phyloP scores from a whole-genome alignment of 2,888 invertebrate genomes.

The Chymomyza amoena region DNA sequence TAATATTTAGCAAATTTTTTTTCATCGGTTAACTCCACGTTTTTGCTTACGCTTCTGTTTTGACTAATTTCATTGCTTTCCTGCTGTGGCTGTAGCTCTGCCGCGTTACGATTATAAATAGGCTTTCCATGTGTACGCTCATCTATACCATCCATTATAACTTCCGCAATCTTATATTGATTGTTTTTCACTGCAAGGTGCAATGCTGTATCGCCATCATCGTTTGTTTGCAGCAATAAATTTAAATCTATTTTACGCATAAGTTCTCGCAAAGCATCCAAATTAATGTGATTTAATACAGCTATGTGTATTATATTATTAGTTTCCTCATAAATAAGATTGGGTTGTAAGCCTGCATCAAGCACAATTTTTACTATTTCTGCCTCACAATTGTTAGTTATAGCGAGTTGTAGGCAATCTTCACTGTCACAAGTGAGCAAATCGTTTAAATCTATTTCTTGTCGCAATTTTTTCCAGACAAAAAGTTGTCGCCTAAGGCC shows the following conservation, averaged over 20 bases:
- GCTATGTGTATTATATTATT: conserved; percentile 75
- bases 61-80: neutral
- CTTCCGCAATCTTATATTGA: conserved; percentile 67
- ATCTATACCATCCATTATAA: conserved; percentile 68
- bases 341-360: conserved; percentile 48
- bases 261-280: conserved; percentile 57
- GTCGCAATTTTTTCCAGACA: conserved; percentile 50
- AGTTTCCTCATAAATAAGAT: conserved; percentile 63
- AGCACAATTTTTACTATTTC: conserved; percentile 60
- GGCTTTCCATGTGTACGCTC: conserved; percentile 44
- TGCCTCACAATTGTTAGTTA: conserved; percentile 58
- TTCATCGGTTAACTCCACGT: conserved; percentile 18
- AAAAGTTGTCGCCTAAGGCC: conserved; percentile 57
- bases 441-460: conserved; percentile 48
- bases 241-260: conserved; percentile 62
- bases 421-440: conserved; percentile 62
- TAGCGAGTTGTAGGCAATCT: conserved; percentile 69
- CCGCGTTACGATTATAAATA: conserved; percentile 40
- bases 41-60: neutral
- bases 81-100: conserved; percentile 1
- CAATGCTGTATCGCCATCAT: conserved; percentile 74
- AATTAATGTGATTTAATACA: conserved; percentile 60
- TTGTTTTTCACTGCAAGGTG: conserved; percentile 73
- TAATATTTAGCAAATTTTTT: conserved; percentile 58
- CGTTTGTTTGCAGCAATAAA: conserved; percentile 62